These are phyloP conservation scores for Bombus sylvicola DNA, from an alignment of 1,140 invertebrate species.

Conservation along the genomic window DNA sequence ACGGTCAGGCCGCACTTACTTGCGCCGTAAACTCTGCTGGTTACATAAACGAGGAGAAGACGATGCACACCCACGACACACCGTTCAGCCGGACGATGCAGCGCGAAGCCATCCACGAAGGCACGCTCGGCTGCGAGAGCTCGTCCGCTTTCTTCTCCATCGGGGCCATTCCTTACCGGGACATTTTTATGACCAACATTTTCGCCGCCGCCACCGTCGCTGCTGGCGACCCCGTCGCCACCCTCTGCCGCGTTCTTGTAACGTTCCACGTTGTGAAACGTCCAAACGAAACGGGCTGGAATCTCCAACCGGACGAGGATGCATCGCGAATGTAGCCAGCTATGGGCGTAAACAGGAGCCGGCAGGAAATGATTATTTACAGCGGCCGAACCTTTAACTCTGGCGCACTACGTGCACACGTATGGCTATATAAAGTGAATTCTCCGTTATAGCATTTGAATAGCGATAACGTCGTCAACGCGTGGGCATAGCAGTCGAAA, in stretches of 20 bases:
- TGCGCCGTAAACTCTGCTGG: constrained; percentile 46
- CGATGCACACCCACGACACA: constrained; percentile 61
- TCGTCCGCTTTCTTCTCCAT: constrained; percentile 39
- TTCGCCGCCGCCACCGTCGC: constrained; percentile 38
- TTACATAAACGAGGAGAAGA: constrained; percentile 50
- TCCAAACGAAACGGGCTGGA: constrained; percentile 17
- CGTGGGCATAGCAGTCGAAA: constrained; percentile 6
- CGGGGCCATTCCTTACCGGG: constrained; percentile 65
- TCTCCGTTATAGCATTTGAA: background rate
- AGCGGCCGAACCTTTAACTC: constrained; percentile 47
- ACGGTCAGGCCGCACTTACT: constrained; percentile 41
- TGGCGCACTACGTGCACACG: background rate
- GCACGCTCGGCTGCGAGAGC: constrained; percentile 30
- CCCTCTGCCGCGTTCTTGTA: background rate
- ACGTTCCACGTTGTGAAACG: background rate
- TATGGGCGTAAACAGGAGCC: constrained; percentile 56
- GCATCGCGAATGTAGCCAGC: background rate
- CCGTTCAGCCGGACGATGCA: constrained; percentile 17
- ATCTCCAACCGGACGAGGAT: constrained; percentile 27
- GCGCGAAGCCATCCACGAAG: constrained; percentile 30
- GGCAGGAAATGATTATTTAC: constrained; percentile 66
- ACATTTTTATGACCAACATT: constrained; percentile 72
- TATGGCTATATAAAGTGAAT: background rate
- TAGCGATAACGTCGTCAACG: constrained; percentile 5
- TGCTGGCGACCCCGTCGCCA: constrained; percentile 33